These are phyloP conservation scores for Notothenia rossii DNA, from an alignment of 2,113 vertebrate genomes.

Conservation along the genomic window DNA sequence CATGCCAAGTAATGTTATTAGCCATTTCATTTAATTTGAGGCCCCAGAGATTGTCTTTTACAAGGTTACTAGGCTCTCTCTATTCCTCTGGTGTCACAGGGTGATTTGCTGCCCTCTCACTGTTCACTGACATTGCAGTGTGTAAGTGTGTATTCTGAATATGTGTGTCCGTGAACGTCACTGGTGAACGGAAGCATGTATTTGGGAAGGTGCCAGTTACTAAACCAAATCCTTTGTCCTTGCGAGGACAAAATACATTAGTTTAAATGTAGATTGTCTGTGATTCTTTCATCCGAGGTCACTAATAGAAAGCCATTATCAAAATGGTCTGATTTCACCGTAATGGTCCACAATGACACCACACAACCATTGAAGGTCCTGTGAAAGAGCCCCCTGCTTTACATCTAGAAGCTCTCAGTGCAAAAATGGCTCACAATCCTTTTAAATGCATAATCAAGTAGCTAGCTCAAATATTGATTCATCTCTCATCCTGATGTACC, in stretches of 20 bases:
- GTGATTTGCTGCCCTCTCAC: constrained; percentile 67
- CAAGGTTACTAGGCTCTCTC: constrained; percentile 70
- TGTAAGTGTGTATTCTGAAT: constrained; percentile 18
- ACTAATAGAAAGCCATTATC: constrained; percentile 82
- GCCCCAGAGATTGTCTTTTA: constrained; percentile 74
- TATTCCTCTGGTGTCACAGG: constrained; percentile 62
- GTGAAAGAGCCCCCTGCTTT: constrained; percentile 71
- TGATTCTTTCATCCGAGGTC: constrained; percentile 78
- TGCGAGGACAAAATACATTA: constrained; percentile 75
- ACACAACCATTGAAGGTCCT: constrained; percentile 72
- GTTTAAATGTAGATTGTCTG: constrained; percentile 79
- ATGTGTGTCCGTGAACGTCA: constrained; percentile 18
- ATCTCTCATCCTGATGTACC: constrained; percentile 58
- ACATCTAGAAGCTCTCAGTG: constrained; percentile 73
- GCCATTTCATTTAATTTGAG: constrained; percentile 80
- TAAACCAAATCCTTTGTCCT: constrained; percentile 77
- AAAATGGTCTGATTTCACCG: constrained; percentile 79
- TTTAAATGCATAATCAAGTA: constrained; percentile 81
- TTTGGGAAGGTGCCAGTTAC: constrained; percentile 67
- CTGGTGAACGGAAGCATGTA: constrained; percentile 56
- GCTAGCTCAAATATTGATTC: constrained; percentile 78
- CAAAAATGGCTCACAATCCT: constrained; percentile 72
- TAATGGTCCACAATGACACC: constrained; percentile 77
- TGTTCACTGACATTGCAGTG: constrained; percentile 65
- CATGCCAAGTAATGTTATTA: constrained; percentile 81